Conservation (phyloP, 2,113 vertebrate genomes). For the Dicentrarchus labrax region DNA sequence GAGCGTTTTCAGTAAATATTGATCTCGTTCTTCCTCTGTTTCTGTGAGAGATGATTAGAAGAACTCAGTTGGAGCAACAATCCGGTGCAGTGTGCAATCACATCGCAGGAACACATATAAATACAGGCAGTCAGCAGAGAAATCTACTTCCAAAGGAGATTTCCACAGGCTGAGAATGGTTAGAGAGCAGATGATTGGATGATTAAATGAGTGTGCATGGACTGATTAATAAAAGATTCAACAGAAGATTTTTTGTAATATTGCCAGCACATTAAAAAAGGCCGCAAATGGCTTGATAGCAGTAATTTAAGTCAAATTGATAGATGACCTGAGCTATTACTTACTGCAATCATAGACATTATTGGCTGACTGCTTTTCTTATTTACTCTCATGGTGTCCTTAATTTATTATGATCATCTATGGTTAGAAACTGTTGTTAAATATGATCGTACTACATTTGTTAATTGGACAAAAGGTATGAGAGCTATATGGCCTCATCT, state of each 20-base stretch:
- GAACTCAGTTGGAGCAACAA: slow-evolving; percentile 54
- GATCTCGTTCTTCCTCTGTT: slow-evolving; percentile 78
- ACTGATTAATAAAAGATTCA: not conserved
- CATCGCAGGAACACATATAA: slow-evolving; percentile 36
- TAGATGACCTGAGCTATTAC: not conserved
- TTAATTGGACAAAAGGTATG: not conserved
- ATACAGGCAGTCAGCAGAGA: slow-evolving; percentile 38
- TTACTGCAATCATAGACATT: not conserved
- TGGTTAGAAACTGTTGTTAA: not conserved
- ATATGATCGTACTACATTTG: not conserved
- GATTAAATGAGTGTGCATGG: slow-evolving; percentile 2
- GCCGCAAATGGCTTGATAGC: not conserved
- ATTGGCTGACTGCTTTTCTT: not conserved
- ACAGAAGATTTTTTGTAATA: not conserved
- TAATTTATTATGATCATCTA: not conserved
- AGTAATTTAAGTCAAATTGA: not conserved
- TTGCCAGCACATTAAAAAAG: not conserved
- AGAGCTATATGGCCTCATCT: too few species aligned
- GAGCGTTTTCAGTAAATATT: slow-evolving; percentile 82
- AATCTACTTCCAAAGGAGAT: slow-evolving; percentile 16
- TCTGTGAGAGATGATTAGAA: slow-evolving; percentile 75
- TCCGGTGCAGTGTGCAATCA: slow-evolving; percentile 58
- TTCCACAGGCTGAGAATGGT: not conserved
- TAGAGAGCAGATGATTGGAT: not conserved
- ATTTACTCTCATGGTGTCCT: not conserved